Evolutionary conservation across 2,888 invertebrate genomes (phyloP), one percentile per base, ranked within the genome.

Genomic region (Erebia palarica): DNA sequence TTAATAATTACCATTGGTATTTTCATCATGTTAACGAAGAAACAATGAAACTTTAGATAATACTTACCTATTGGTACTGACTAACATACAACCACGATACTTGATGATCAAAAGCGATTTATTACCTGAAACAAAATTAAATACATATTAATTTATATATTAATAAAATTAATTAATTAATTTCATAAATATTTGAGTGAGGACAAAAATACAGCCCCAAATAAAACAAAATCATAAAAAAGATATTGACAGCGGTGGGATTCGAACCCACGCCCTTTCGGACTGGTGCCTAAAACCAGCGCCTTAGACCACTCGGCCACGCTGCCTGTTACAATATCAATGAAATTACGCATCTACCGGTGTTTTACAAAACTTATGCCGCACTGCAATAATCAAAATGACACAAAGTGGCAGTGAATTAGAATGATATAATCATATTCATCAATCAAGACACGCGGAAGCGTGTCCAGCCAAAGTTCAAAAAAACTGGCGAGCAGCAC

Each of bases 241-340:
- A 1, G 9, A 42, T 74, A n/a, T 70, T 92, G 93, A 92, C 92
- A 92, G 93, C 93, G 92, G 93, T 92, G 93, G 93, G 93, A 92
- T 92, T 93, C 93, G 92, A 92, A 93, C 92, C 92, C 92, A 92
- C 93, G 93, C 93, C 92, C 93, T 93, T 36, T 90, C 93, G 92
- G 96, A 96, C 96, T 96, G 96, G 96, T 96, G 96, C 96, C 96
- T 96, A 96, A 96, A 96, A 96, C 96, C 96, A 96, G 96, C 96
- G 96, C 96, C 96, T 96, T 96, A 96, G 96, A 96, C 96, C 96
- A 95, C 96, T 96, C 96, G 96, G 96, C 96, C 96, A 96, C 96
- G 96, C 96, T 96, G 94, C 94, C 95, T 94, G 14, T 3, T 14
- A 3, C 0, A 0, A 0, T 0, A 0, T 0, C 0, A 3, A 0